Percentiles rank a stretch among this genome's conserved stretches.
Conservation (phyloP, 2,113 vertebrate species). For the Tautogolabrus adspersus region DNA sequence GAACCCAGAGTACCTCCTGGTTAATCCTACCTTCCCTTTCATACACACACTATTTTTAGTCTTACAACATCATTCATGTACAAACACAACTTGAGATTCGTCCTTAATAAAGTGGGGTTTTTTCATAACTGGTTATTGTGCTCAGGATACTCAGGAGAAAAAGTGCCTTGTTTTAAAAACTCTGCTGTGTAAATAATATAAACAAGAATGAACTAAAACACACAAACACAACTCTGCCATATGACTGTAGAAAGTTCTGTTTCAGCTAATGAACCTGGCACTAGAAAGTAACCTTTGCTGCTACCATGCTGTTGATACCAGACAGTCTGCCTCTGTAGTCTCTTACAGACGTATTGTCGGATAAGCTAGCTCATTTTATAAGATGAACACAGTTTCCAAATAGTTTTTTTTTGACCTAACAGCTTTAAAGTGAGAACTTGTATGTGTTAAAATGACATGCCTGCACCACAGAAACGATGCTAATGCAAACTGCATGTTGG, state of each 20-base stretch:
- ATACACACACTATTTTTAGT: not conserved
- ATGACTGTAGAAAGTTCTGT: slow-evolving; percentile 35
- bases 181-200: slow-evolving; percentile 35
- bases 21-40: slow-evolving; percentile 3
- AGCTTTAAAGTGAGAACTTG: not conserved
- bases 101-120: slow-evolving; percentile 8
- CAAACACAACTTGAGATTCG: slow-evolving; percentile 15
- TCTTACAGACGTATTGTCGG: not conserved
- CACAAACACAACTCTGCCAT: slow-evolving; percentile 27
- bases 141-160: slow-evolving; percentile 74
- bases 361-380: no score
- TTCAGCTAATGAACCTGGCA: not conserved
- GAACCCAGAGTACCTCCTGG: slow-evolving; percentile 89
- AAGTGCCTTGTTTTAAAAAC: slow-evolving; percentile 74
- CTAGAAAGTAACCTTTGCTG: slow-evolving; percentile 36
- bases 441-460: no score
- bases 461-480: no score
- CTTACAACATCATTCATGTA: not conserved
- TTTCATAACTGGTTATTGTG: slow-evolving; percentile 5
- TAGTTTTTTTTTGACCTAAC: not conserved
- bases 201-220: not conserved
- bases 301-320: slow-evolving; percentile 40
- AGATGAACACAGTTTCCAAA: not conserved
- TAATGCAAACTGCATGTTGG: no score
- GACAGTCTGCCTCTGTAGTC: slow-evolving; percentile 33